Evolutionary conservation across 2,113 vertebrate species (phyloP).

Genomic region (Sebastes schlegelii): DNA sequence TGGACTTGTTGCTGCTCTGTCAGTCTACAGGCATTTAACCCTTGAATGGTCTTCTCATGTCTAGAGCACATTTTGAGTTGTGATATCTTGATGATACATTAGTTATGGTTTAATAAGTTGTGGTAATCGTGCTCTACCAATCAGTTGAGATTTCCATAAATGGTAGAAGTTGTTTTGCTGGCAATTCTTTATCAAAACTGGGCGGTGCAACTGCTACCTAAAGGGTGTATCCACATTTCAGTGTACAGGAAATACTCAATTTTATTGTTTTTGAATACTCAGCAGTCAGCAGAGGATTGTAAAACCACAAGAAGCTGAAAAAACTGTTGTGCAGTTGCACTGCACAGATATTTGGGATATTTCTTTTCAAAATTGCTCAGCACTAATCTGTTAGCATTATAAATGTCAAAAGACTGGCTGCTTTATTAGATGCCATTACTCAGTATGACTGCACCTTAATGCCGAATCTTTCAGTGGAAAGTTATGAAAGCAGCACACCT

Average conservation of each 20-base stretch:
- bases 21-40: background rate
- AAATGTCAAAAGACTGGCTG: background rate
- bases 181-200: no score
- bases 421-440: constrained; percentile 1
- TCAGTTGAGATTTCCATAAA: no score
- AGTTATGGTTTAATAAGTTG: background rate
- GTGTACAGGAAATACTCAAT: background rate
- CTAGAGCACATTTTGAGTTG: background rate
- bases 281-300: background rate
- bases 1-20: background rate
- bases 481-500: background rate
- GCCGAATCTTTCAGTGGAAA: background rate
- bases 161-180: no score
- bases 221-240: background rate
- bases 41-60: background rate
- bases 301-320: no score
- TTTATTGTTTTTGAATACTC: background rate
- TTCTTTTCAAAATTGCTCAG: no score
- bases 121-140: no score
- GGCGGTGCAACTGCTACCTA: background rate
- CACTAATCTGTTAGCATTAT: background rate
- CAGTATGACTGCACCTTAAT: background rate
- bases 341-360: no score
- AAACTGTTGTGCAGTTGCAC: no score
- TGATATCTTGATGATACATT: background rate